phyloP scores from a whole-genome alignment of 2,888 invertebrate species.

The Bibio marci region DNA sequence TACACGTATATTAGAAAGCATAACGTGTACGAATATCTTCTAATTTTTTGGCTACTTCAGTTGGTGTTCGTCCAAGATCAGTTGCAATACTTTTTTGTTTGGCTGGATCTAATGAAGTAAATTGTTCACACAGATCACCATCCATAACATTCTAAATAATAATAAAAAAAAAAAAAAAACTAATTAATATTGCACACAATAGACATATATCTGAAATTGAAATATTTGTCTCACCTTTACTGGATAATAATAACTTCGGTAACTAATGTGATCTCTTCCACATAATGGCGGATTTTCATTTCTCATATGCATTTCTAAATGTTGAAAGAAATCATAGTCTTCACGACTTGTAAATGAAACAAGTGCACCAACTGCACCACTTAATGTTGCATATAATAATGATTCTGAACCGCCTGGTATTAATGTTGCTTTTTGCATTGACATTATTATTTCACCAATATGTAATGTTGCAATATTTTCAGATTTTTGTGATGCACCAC shows the following conservation, averaged over 20 bases:
- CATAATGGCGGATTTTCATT: constrained; percentile 92
- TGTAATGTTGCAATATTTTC: constrained; percentile 88
- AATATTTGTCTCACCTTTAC: constrained; percentile 52
- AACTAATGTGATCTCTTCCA: constrained; percentile 94
- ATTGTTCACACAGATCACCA: constrained; percentile 98
- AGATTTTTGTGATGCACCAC: constrained; percentile 95
- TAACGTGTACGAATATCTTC: constrained; percentile 98
- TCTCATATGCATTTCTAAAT: constrained; percentile 98
- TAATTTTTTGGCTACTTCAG: constrained; percentile 94
- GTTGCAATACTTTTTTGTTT: constrained; percentile 92
- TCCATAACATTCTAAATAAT: constrained; percentile 80
- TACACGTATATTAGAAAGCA: constrained; percentile 60
- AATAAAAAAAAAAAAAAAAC: constrained; percentile 16
- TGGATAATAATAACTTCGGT: constrained; percentile 92
- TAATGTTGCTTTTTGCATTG: constrained; percentile 87
- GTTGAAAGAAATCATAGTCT: constrained; percentile 98
- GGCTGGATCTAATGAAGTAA: constrained; percentile 80
- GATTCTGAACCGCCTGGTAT: constrained; percentile 97
- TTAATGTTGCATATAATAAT: constrained; percentile 86
- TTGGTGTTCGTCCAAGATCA: constrained; percentile 87
- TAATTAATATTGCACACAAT: no score
- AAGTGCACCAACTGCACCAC: constrained; percentile 84
- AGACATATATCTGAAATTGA: no score
- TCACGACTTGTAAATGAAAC: constrained; percentile 91
- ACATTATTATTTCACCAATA: constrained; percentile 88